phyloP scores from a whole-genome alignment of 2,113 vertebrate species.

The Typhlomys cinereus region DNA sequence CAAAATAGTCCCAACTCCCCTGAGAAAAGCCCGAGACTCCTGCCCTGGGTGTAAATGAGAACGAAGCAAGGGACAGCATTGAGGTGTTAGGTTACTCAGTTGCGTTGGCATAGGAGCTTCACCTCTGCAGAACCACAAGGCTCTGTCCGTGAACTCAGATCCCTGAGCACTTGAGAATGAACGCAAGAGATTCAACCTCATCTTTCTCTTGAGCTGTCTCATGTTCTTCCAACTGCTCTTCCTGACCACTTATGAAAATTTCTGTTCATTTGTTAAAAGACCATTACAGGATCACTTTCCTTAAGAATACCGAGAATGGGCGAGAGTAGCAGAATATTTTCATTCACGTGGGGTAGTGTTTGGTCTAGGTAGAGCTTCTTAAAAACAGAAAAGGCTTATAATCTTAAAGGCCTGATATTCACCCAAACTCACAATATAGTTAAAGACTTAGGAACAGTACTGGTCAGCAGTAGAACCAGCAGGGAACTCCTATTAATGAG shows the following conservation, averaged over 20 bases:
- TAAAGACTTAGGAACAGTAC: conserved; percentile 29
- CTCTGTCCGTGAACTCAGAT: conserved; percentile 25
- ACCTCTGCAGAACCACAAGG: background rate
- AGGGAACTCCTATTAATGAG: conserved; percentile 1
- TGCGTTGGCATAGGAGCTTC: background rate
- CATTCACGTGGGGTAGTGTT: background rate
- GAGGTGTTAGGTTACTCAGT: background rate
- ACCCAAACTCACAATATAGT: conserved; percentile 25
- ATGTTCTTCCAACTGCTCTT: background rate
- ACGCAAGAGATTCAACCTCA: conserved; percentile 42
- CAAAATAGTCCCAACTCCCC: background rate
- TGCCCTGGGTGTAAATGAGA: background rate
- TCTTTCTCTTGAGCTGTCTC: background rate
- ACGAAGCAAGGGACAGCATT: background rate
- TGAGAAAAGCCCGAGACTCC: background rate
- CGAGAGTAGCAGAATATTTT: background rate
- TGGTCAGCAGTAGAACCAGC: conserved; percentile 27
- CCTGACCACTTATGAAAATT: conserved; percentile 38
- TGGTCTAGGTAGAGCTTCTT: conserved; percentile 16
- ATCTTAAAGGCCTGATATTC: background rate
- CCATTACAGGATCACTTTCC: background rate
- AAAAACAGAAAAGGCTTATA: background rate
- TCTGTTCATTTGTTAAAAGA: conserved; percentile 14
- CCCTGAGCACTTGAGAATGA: conserved; percentile 59
- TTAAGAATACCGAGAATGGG: conserved; percentile 22